Evolutionary conservation across 2,797 vertebrate species (phyloP).

Genomic region (Melanotaenia trifasciata): DNA sequence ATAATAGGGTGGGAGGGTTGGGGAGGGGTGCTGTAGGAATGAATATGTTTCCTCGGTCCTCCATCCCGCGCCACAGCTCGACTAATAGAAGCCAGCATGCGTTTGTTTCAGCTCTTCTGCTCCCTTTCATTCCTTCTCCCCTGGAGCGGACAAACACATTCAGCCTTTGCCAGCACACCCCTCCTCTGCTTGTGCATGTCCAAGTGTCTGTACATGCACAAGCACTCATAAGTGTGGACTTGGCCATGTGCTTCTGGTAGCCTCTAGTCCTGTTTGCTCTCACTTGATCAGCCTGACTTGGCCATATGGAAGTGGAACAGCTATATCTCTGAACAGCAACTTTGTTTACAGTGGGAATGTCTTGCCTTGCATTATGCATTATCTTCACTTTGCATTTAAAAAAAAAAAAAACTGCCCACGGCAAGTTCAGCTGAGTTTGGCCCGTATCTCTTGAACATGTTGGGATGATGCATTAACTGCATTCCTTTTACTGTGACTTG

Average conservation of each 20-base stretch:
- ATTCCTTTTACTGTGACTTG: constrained; percentile 54
- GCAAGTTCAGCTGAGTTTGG: constrained; percentile 54
- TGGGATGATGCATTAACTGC: constrained; percentile 59
- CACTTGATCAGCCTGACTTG: constrained; percentile 47
- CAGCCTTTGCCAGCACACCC: constrained; percentile 69
- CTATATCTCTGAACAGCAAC: constrained; percentile 35
- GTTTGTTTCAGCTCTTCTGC: constrained; percentile 81
- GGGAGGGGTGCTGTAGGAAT: constrained; percentile 58
- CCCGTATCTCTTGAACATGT: constrained; percentile 47
- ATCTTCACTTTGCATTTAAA: constrained; percentile 35
- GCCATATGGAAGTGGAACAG: constrained; percentile 42
- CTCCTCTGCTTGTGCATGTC: constrained; percentile 42
- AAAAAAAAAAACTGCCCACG: constrained; percentile 11
- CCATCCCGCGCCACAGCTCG: constrained; percentile 70
- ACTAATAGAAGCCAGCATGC: constrained; percentile 85
- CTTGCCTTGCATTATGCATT: constrained; percentile 45
- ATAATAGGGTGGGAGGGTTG: constrained; percentile 77
- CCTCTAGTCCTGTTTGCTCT: constrained; percentile 66
- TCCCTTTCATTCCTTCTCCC: constrained; percentile 74
- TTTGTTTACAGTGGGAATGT: constrained; percentile 57
- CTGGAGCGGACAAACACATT: constrained; percentile 76
- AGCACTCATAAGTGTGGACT: constrained; percentile 54
- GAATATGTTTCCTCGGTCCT: constrained; percentile 74
- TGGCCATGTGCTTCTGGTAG: constrained; percentile 67
- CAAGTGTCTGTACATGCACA: constrained; percentile 42